Conservation (phyloP, 1,140 invertebrate species). For the Drosophila sucinea region DNA sequence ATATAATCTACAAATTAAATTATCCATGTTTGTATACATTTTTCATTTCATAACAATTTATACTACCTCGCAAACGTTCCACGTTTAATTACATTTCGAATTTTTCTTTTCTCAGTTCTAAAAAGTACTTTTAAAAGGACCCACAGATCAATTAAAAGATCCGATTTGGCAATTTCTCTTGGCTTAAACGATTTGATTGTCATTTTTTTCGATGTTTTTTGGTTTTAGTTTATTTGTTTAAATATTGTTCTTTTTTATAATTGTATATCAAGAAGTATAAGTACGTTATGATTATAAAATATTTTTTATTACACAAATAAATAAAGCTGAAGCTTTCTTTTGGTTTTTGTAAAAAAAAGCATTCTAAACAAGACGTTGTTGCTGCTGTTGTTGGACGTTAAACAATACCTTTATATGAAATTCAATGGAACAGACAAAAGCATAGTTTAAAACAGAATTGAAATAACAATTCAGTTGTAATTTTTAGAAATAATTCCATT, state of each 20-base stretch:
- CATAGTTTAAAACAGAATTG: too few species aligned
- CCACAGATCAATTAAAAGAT: too few species aligned
- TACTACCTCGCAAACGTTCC: background rate
- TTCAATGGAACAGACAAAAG: background rate
- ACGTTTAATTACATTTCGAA: too few species aligned
- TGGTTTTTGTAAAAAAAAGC: conserved; percentile 32
- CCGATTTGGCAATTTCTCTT: too few species aligned
- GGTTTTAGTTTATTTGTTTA: conserved; percentile 6
- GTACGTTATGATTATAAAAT: conserved; percentile 12
- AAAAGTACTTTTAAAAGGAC: too few species aligned
- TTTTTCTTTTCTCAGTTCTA: too few species aligned
- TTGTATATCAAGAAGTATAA: conserved; percentile 22
- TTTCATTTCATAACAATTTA: background rate
- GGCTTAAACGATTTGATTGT: too few species aligned
- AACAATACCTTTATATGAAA: background rate
- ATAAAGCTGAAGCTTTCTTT: conserved; percentile 66
- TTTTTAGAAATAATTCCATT: too few species aligned
- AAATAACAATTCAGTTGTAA: too few species aligned
- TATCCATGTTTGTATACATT: background rate
- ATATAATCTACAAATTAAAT: background rate
- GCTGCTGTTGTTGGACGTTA: background rate
- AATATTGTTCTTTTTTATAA: conserved; percentile 15
- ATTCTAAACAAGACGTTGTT: background rate
- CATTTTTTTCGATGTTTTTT: background rate
- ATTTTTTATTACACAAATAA: conserved; percentile 43